Evolutionary conservation across 2,888 invertebrate genomes (phyloP), one percentile per base, ranked within the genome.

Genomic region (Dastarcus helophoroides): DNA sequence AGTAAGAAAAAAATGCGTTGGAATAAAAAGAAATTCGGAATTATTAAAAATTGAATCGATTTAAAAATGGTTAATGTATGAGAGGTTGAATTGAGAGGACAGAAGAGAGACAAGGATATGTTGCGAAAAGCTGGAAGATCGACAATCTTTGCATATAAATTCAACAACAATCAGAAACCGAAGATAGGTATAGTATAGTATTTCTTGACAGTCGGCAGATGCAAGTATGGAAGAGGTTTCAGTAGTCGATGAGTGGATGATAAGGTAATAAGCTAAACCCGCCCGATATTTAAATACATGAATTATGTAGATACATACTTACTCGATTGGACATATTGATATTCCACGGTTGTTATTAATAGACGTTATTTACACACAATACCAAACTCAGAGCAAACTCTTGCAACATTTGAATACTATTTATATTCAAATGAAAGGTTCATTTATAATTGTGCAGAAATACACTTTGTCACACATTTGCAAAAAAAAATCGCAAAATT

Each of bases 271-370:
- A 59, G 46, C 46, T 52, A 53, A 51, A 54, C 51, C 53, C 53
- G 46, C 43, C 44, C 43, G 51, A 55, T 59, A 60, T 61, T 61
- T 61, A 59, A 61, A 61, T 60, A 56, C 56, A 61, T 61, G 58
- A 59, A 60, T 61, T 61, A 60, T 60, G 58, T 60, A 60, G 58
- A 60, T 59, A 49, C 46, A 52, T 56, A 55, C 55, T 58, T 59
- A 58, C 58, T 54, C 59, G 59, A 61, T 61, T 60, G 58, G 60
- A 60, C 60, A 60, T 61, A 61, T 61, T 60, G 61, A 61, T 61
- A 61, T 56, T 59, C 56, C 56, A 51, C 51, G 50, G 45, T 42
- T 49, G 58, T 58, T 59, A 60, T 58, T 60, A 59, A 60, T 60
- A 60, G 59, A 54, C 58, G 53, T 54, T 56, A 60, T 60, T 60